These are phyloP conservation scores for Lithophane ornitopus DNA, from an alignment of 2,888 invertebrate species.

Conservation along the genomic window DNA sequence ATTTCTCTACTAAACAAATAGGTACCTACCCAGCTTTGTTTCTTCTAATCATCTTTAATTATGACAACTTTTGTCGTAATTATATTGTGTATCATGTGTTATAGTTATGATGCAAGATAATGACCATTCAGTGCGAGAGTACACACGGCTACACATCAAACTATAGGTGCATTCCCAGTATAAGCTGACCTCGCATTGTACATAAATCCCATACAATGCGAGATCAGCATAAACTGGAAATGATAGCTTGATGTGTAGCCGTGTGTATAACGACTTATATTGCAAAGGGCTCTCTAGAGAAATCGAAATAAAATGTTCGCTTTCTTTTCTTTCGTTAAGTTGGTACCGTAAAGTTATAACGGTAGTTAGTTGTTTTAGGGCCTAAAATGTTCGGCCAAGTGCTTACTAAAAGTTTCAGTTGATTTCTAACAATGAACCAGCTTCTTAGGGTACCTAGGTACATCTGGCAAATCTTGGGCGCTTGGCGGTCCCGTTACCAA, in stretches of 20 bases:
- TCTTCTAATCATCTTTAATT: neutral
- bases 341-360: slow-evolving; percentile 37
- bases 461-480: no score
- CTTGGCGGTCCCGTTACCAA: no score
- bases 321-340: slow-evolving; percentile 28
- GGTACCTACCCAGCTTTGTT: neutral
- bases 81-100: neutral
- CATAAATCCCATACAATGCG: no score
- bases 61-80: neutral
- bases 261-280: slow-evolving; percentile 8
- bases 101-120: neutral
- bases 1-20: neutral
- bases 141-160: no score
- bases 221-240: no score
- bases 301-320: slow-evolving; percentile 46
- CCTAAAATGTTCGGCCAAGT: slow-evolving; percentile 16
- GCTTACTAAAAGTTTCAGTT: slow-evolving; percentile 7
- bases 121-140: neutral
- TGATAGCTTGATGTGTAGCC: no score
- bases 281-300: slow-evolving; percentile 35
- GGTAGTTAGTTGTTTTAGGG: slow-evolving; percentile 44
- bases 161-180: no score
- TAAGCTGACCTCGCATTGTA: no score
- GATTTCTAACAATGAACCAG: neutral
- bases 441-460: neutral